Evolutionary conservation across 2,797 vertebrate species (phyloP), one percentile per base, ranked within the genome.

Genomic region (Cyclopterus lumpus): DNA sequence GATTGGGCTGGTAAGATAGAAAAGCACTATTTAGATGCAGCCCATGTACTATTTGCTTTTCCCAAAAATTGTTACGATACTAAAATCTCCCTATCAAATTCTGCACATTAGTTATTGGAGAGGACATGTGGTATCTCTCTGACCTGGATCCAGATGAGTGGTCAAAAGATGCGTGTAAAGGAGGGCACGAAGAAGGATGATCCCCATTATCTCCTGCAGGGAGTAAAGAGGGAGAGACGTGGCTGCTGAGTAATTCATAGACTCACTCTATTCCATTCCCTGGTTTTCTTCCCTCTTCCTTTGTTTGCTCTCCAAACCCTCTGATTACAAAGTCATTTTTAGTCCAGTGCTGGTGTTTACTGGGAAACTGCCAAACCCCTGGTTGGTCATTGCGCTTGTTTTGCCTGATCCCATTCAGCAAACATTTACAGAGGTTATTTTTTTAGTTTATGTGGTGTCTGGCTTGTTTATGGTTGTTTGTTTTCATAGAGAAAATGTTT

Each of bases 121-220:
- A 64, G 55, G 69, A 77, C 66, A 49, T 75, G 62, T 80, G 80
- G 83, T 89, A 59, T 83, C 69, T 77, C 80, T 86, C 74, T 91
- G 92, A 91, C 87, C 92, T 92, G 86, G 89, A 94, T 92, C 85
- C 73, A 87, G 87, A 91, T 84, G 83, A 80, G 80, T 63, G 78
- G 79, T 87, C 84, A 73, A 79, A 89, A 89, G 81, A 88, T 73
- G 62, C 80, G 76, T 78, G 67, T 81, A 86, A 93, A 91, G 74
- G 83, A 92, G 92, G 85, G 71, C 91, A 90, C 81, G 80, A 91
- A 94, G 93, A 95, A 61, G 64, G 85, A 94, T 92, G 89, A 85
- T 87, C 85, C 74, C 79, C 77, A 89, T 92, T 92, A 93, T 87
- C 81, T 91, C 84, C 82, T 83, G 88, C 74, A 74, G 78, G 69